Base-by-base conservation (phyloP, 2,797 vertebrate species). In the Epinephelus awoara region DNA sequence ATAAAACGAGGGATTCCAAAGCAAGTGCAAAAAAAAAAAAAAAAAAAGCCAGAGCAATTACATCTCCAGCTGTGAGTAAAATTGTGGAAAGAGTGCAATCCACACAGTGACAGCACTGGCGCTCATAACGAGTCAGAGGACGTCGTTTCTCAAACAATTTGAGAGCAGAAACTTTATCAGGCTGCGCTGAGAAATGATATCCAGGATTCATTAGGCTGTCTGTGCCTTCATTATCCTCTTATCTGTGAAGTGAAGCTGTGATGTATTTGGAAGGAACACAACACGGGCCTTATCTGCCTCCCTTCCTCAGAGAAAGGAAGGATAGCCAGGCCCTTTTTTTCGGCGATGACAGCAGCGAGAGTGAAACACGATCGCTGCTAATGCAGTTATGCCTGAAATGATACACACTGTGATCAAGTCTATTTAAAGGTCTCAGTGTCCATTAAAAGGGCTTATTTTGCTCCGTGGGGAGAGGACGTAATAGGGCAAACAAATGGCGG, bases 141-240 rank as follows among this genome's bases (percentile, higher is more conserved):
- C 5, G 52, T 74, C 6, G 23, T 88, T 85, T 77, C 84, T 82
- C 83, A 73, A 86, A 85, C 79, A 52, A 66, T 80, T 84, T 74
- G 57, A 79, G 75, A 75, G 71, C 65, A 67, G 79, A 77, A 89
- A 84, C 79, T 83, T 87, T 79, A 80, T 91, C 85, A 58, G 73
- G 29, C 79, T 18, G 44, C 6, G 77, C 75, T 69, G 72, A 87
- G 83, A 84, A 87, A 89, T 75, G 72, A 88, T 85, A 90, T 76
- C 76, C 68, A 71, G 79, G 86, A 87, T 88, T 91, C 91, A 92
- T 92, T 88, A 89, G 86, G 58, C 77, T 76, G 85, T 73, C 87
- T 84, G 78, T 79, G 77, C 88, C 79, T 90, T 90, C 84, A 90
- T 92, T 91, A 92, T 89, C 72, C 80, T 77, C 81, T 88, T 91